Evolutionary conservation across 2,113 vertebrate species (phyloP), one percentile per base, ranked within the genome.

Genomic region (Pangasianodon hypophthalmus): DNA sequence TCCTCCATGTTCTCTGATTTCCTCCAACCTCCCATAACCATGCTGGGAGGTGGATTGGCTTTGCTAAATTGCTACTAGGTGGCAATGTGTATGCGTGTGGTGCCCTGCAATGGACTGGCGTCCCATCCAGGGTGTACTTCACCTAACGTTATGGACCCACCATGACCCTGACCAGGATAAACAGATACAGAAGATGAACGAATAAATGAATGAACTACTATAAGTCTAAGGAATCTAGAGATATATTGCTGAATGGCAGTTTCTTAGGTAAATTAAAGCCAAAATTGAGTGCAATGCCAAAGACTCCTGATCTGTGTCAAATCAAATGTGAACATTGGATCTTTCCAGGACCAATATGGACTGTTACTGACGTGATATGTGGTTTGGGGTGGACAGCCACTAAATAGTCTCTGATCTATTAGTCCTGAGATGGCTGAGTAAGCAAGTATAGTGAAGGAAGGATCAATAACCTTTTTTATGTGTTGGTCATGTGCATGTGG

Each of bases 341-440:
- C 19, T 81, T 80, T 87, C 24, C 32, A 84, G 80, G 54, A 88
- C 41, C 67, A 73, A 52, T 56, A 48, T 44, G 37, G n/a, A 32
- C 41, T 7, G 75, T 86, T 90, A 88, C 32, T 90, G 88, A 69
- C 32, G 85, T 44, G 52, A 83, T 54, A 26, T 62, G 46, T 58
- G 32, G 50, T 80, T 81, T 52, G 18, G 52, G 64, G 37, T 62
- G 62, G 87, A 90, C 84, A 92, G 60, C 62, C 88, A 87, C 6
- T 46, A 87, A 88, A 92, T 77, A 81, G 89, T 86, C 89, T 75
- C 44, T 37, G 48, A 83, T 90, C 87, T 88, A 86, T 93, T 91
- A 92, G 91, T 90, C 87, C 77, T 67, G 62, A 29, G 82, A 92
- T 84, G 87, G 90, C 24, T 93, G 91, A 94, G 94, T 94, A 94